Conservation (phyloP, 2,797 vertebrate genomes). For the Sternotherus odoratus region DNA sequence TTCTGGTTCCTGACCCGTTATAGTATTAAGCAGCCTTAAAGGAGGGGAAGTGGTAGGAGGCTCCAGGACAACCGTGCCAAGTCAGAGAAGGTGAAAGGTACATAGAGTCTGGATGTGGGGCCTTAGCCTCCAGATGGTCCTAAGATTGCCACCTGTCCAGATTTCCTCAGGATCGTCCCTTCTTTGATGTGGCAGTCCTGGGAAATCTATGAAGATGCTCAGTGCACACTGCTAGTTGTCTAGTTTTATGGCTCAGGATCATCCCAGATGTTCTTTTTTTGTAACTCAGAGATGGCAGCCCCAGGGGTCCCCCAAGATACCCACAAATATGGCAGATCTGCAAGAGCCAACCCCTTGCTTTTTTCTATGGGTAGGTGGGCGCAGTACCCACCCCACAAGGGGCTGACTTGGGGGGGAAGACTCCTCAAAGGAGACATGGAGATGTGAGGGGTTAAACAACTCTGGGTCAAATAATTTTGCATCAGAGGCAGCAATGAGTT, state of each 20-base stretch:
- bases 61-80: background rate
- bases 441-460: background rate
- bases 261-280: background rate
- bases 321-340: background rate
- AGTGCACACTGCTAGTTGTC: background rate
- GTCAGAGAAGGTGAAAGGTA: background rate
- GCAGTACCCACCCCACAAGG: background rate
- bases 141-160: background rate
- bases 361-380: background rate
- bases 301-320: background rate
- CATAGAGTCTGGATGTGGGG: background rate
- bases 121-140: background rate
- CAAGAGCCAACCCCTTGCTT: background rate
- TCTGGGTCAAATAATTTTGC: background rate
- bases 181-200: background rate
- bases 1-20: background rate
- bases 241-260: background rate
- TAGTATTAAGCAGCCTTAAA: background rate
- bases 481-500: conserved; percentile 48
- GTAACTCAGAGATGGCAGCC: background rate
- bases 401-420: background rate
- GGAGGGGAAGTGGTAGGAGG: background rate
- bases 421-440: background rate
- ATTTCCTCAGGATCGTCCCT: background rate
- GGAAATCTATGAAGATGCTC: background rate